These are phyloP conservation scores for Tarsius wallacei DNA, from an alignment of 2,797 vertebrate genomes.

Conservation along the genomic window DNA sequence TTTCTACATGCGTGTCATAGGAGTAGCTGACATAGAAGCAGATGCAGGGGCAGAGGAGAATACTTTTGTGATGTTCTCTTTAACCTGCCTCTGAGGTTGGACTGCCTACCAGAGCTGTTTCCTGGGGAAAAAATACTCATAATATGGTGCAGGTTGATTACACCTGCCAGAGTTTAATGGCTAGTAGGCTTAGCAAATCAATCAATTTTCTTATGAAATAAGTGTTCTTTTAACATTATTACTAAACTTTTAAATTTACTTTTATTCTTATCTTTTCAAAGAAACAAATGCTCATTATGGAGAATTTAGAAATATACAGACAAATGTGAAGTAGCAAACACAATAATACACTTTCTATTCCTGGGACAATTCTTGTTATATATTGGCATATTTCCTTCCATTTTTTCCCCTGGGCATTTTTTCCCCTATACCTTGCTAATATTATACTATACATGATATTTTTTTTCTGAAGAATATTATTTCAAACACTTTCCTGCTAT, in stretches of 20 bases:
- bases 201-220: not conserved
- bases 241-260: not conserved
- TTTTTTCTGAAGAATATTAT: not conserved
- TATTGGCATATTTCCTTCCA: not conserved
- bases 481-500: not conserved
- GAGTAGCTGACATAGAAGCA: not conserved
- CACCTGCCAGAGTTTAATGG: not conserved
- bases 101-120: not conserved
- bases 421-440: not conserved
- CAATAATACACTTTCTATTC: not conserved
- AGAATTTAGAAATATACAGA: not conserved
- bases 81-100: not conserved
- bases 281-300: not conserved
- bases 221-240: not conserved
- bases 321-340: not conserved
- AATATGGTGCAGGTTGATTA: not conserved
- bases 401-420: not conserved
- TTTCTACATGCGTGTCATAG: too few species aligned
- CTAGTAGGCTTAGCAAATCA: not conserved
- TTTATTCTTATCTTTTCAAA: not conserved
- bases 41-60: not conserved
- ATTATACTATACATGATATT: not conserved
- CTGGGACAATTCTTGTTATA: not conserved
- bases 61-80: not conserved
- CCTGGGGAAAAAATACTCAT: not conserved